Evolutionary conservation across 2,113 vertebrate species (phyloP).

Genomic region (Dicentrarchus labrax): DNA sequence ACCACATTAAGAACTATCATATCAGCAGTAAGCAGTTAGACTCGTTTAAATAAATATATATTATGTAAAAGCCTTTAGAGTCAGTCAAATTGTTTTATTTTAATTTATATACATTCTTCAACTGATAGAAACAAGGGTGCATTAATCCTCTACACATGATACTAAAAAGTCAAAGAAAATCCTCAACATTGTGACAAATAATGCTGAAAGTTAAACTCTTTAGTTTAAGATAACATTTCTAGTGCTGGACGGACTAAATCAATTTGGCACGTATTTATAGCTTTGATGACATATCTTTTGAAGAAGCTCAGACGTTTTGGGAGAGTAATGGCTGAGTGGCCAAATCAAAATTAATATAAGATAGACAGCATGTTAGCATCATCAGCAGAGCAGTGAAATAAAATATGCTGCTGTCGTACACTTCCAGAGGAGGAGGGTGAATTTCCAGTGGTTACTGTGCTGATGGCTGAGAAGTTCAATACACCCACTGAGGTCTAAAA

Average conservation of each 20-base stretch:
- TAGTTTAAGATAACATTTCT: slow-evolving; percentile 14
- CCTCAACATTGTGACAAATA: not conserved
- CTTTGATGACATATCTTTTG: slow-evolving; percentile 29
- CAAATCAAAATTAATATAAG: slow-evolving; percentile 11
- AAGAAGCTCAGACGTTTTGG: slow-evolving; percentile 11
- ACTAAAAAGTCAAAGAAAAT: not conserved
- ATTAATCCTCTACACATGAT: not conserved
- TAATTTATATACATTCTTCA: not conserved
- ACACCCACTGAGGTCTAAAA: not conserved
- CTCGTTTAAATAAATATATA: not conserved
- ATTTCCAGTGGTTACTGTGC: not conserved
- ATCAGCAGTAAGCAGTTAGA: not conserved
- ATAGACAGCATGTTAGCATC: slow-evolving; percentile 14
- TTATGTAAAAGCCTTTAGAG: slow-evolving; percentile 8
- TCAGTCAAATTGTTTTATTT: not conserved
- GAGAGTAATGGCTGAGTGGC: slow-evolving; percentile 22
- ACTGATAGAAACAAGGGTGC: not conserved
- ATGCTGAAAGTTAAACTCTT: not conserved
- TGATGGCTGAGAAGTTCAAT: not conserved
- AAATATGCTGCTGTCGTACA: slow-evolving; percentile 11
- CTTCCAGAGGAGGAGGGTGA: not conserved
- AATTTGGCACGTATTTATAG: slow-evolving; percentile 4
- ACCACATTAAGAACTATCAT: not conserved
- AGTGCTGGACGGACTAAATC: not conserved
- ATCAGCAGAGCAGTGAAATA: slow-evolving; percentile 20